Percentiles rank a stretch among this genome's conserved stretches.
Conservation (phyloP, 2,113 vertebrate genomes). For the Typhlomys cinereus region DNA sequence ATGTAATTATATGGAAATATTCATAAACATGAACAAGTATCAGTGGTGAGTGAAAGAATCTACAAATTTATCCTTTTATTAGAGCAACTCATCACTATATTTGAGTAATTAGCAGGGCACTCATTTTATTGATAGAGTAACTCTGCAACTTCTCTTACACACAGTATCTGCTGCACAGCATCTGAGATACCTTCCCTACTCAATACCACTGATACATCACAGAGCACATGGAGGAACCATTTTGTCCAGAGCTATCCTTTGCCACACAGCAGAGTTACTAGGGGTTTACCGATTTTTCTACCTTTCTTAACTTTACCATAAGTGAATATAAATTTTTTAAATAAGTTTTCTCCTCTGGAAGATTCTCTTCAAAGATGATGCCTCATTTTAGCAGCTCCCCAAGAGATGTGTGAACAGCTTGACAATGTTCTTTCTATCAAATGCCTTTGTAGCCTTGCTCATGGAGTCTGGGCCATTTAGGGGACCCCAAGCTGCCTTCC, state of each 20-base stretch:
- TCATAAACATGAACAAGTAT: slow-evolving; percentile 73
- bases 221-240: neutral
- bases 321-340: neutral
- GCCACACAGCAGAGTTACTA: neutral
- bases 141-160: neutral
- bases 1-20: slow-evolving; percentile 82
- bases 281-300: neutral
- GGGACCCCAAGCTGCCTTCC: slow-evolving; percentile 50
- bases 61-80: slow-evolving; percentile 61
- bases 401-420: slow-evolving; percentile 47
- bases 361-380: slow-evolving; percentile 42
- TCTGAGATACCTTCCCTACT: neutral
- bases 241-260: neutral
- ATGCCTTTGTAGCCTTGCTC: neutral
- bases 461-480: neutral
- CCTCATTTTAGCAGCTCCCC: slow-evolving; percentile 56
- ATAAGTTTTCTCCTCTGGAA: slow-evolving; percentile 5
- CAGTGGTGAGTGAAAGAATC: slow-evolving; percentile 64
- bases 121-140: slow-evolving; percentile 59
- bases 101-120: slow-evolving; percentile 67
- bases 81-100: slow-evolving; percentile 62
- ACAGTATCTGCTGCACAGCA: neutral
- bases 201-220: neutral
- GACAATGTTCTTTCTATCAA: slow-evolving; percentile 43
- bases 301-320: slow-evolving; percentile 12